Evolutionary conservation across 2,888 invertebrate genomes (phyloP).

Genomic region (Capitulum mitella): DNA sequence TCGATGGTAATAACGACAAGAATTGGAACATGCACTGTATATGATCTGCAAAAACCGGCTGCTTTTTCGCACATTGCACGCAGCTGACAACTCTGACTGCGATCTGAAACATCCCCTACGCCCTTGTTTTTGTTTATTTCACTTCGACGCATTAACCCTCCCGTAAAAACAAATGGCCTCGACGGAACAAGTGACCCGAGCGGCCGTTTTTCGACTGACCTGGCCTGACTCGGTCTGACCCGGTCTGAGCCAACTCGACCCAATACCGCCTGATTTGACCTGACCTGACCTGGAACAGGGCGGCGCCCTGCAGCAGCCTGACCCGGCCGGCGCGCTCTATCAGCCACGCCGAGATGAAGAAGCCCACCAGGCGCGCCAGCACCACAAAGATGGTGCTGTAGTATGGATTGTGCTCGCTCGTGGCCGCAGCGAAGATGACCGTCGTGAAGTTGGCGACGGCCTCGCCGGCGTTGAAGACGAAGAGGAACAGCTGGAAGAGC

Average conservation of each 20-base stretch:
- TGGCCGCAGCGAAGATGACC: not conserved
- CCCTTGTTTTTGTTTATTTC: no score
- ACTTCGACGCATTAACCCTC: no score
- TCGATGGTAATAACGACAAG: no score
- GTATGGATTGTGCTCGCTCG: not conserved
- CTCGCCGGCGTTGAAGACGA: constrained; percentile 1
- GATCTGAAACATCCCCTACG: no score
- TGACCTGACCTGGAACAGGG: not conserved
- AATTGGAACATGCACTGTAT: no score
- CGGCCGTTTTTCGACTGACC: no score
- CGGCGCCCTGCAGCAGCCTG: not conserved
- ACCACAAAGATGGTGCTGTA: not conserved
- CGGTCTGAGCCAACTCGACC: not conserved
- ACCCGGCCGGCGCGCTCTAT: not conserved
- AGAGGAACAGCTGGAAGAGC: not conserved
- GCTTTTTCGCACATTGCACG: no score
- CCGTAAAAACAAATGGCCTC: no score
- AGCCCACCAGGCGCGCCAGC: not conserved
- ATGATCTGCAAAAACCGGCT: no score
- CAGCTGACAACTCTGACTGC: no score
- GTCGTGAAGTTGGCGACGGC: not conserved
- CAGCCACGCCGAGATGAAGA: constrained; percentile 4
- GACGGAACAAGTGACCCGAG: no score
- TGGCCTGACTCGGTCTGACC: no score
- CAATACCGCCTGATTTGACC: not conserved